Conservation (phyloP, 2,113 vertebrate genomes). For the Pelusios castaneus region DNA sequence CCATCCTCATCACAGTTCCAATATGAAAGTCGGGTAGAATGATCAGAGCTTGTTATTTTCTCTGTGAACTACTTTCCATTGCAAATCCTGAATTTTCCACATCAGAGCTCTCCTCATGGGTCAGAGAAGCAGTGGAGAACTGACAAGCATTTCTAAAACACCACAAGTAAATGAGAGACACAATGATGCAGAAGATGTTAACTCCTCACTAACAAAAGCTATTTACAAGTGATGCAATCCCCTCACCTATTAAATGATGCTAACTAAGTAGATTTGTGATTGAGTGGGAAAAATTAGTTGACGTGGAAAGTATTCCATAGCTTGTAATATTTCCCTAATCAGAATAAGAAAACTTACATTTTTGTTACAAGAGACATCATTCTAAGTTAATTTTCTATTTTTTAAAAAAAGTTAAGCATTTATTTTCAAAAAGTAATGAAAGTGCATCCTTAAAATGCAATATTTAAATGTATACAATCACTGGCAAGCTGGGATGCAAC, state of each 20-base stretch:
- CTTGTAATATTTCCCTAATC: background rate
- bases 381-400: background rate
- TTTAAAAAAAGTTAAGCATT: background rate
- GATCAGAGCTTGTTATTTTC: background rate
- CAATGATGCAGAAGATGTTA: background rate
- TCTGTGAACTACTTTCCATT: background rate
- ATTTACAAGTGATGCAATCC: background rate
- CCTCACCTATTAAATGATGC: background rate
- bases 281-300: background rate
- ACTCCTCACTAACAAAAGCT: background rate
- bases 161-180: background rate
- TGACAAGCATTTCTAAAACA: background rate
- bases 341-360: background rate
- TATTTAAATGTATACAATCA: conserved; percentile 2
- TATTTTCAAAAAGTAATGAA: conserved; percentile 4
- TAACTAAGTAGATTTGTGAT: background rate
- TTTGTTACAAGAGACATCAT: background rate
- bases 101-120: background rate
- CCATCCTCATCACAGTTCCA: background rate
- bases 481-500: too few species aligned
- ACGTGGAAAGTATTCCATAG: background rate
- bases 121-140: background rate
- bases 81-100: background rate
- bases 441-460: background rate
- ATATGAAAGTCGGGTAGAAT: background rate